phyloP scores from a whole-genome alignment of 1,140 invertebrate species.

The Drosophila rufa region DNA sequence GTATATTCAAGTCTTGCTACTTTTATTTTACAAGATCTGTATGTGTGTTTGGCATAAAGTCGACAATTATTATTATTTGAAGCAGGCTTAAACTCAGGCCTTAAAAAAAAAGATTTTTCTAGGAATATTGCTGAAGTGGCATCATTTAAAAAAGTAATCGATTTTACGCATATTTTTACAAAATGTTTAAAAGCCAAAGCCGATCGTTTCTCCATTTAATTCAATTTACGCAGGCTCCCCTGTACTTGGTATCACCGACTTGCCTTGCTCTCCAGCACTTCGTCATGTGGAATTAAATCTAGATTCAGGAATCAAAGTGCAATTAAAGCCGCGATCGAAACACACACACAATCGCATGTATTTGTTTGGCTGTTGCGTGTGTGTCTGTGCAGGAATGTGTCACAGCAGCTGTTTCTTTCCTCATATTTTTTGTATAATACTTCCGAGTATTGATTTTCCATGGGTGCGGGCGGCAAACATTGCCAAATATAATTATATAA shows the following conservation, averaged over 20 bases:
- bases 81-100: too few relatives aligned
- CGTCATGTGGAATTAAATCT: conserved; percentile 7
- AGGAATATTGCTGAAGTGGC: too few relatives aligned
- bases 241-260: conserved; percentile 3
- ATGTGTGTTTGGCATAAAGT: too few relatives aligned
- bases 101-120: too few relatives aligned
- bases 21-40: too few relatives aligned
- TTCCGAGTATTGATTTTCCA: conserved; percentile 72
- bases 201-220: neutral
- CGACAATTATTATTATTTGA: too few relatives aligned
- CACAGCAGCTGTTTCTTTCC: conserved; percentile 59
- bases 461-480: neutral
- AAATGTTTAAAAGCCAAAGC: too few relatives aligned
- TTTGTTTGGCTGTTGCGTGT: conserved; percentile 5
- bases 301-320: conserved; percentile 49
- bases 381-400: conserved; percentile 68
- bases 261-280: neutral
- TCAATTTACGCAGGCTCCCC: neutral
- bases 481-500: conserved; percentile 63
- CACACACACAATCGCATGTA: conserved; percentile 2
- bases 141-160: too few relatives aligned
- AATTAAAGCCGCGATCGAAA: conserved; percentile 35
- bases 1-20: too few relatives aligned
- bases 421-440: conserved; percentile 42
- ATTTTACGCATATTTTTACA: too few relatives aligned